A percentile compares a stretch with the other conserved stretches of the same genome.
These are phyloP conservation scores for Eupleurogrammus muticus DNA, from an alignment of 2,797 vertebrate species.

Conservation along the genomic window DNA sequence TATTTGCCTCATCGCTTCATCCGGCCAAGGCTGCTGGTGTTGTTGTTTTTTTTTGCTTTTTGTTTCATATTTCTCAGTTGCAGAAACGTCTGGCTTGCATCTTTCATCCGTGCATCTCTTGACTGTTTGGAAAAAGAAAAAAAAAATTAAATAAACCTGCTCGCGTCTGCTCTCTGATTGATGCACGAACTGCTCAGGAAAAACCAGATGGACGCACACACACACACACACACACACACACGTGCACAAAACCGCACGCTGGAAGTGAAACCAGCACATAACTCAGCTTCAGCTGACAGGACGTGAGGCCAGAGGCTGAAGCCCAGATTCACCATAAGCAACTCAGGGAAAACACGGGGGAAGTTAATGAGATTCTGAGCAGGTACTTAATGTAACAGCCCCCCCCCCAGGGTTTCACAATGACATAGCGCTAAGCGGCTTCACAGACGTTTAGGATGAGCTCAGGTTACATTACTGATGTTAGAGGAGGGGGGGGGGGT, in stretches of 20 bases:
- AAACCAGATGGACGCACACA: slow-evolving; percentile 20
- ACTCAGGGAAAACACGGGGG: slow-evolving; percentile 21
- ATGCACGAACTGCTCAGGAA: not conserved
- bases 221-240: no score
- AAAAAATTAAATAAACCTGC: not conserved
- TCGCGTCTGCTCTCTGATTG: not conserved
- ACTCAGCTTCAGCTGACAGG: slow-evolving; percentile 25
- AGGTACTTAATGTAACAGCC: slow-evolving; percentile 45
- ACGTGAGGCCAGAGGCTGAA: not conserved
- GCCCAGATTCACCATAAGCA: slow-evolving; percentile 56
- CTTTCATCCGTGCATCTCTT: not conserved
- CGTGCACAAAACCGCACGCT: no score
- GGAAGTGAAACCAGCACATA: not conserved
- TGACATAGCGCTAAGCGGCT: slow-evolving; percentile 49
- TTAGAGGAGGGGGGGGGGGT: not conserved
- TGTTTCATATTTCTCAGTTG: not conserved
- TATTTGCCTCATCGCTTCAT: not conserved
- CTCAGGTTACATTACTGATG: slow-evolving; percentile 25
- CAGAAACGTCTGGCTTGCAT: not conserved
- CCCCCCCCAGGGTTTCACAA: slow-evolving; percentile 56
- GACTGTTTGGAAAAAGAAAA: no score
- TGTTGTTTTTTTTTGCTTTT: not conserved
- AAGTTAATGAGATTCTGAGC: slow-evolving; percentile 56
- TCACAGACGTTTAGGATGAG: slow-evolving; percentile 47
- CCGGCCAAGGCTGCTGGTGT: no score